These are phyloP conservation scores for Cremastobaeus sp. DNA, from an alignment of 2,888 invertebrate species.

Conservation along the genomic window DNA sequence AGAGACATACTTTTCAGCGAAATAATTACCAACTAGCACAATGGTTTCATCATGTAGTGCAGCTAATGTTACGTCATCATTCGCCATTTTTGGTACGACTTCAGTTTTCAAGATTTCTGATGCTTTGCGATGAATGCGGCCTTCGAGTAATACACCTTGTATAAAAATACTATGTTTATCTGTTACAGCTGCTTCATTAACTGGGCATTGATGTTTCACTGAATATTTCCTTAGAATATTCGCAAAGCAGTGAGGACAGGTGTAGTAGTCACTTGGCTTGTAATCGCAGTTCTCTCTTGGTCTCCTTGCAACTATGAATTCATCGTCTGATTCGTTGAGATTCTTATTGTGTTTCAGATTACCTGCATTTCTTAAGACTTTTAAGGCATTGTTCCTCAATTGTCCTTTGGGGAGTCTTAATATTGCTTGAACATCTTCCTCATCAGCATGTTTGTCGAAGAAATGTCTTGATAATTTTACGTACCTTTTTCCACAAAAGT, in stretches of 20 bases:
- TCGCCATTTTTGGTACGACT: constrained; percentile 1
- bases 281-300: not conserved
- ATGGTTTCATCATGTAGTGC: constrained; percentile 27
- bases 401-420: not conserved
- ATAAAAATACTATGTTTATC: constrained; percentile 5
- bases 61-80: constrained; percentile 7
- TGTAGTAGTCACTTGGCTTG: constrained; percentile 1
- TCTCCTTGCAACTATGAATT: constrained; percentile 11
- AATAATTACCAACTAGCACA: constrained; percentile 24
- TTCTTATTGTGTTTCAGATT: not conserved
- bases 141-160: constrained; percentile 9
- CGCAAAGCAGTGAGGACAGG: constrained; percentile 11
- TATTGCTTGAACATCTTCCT: constrained; percentile 3
- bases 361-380: not conserved
- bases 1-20: constrained; percentile 24
- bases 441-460: not conserved
- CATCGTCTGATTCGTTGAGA: not conserved
- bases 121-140: constrained; percentile 4
- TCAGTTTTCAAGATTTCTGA: not conserved
- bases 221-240: constrained; percentile 7
- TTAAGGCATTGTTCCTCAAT: not conserved
- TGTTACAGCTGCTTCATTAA: not conserved
- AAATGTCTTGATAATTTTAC: constrained; percentile 3
- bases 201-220: constrained; percentile 1
- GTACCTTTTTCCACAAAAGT: constrained; percentile 1